phyloP scores from a whole-genome alignment of 2,113 vertebrate genomes.

The Toxotes chatareus region DNA sequence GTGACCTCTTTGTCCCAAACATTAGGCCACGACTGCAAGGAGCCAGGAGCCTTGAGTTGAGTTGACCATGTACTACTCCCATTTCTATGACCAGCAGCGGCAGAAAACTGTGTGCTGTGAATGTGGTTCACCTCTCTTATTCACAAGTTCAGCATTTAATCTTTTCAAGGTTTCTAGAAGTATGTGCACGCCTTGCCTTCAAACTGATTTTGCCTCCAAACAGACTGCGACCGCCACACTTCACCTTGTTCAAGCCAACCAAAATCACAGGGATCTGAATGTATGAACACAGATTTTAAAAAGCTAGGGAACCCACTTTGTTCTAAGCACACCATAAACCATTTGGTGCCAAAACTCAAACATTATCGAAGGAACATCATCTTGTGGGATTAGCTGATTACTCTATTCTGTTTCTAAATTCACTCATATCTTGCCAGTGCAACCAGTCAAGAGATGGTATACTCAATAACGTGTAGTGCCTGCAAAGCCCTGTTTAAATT shows the following conservation, averaged over 20 bases:
- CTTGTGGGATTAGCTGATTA: background rate
- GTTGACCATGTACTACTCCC: background rate
- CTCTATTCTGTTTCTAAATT: background rate
- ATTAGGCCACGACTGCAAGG: too few relatives aligned
- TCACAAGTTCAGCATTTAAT: background rate
- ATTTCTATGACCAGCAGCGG: too few relatives aligned
- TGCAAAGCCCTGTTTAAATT: constrained; percentile 82
- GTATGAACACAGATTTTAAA: background rate
- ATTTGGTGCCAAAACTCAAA: background rate
- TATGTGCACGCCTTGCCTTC: background rate
- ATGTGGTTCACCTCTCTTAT: background rate
- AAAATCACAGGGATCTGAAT: background rate
- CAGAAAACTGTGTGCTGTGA: background rate
- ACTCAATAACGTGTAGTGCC: constrained; percentile 78
- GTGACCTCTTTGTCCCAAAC: too few relatives aligned
- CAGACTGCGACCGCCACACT: background rate
- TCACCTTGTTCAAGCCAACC: background rate
- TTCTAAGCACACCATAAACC: background rate
- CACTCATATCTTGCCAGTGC: background rate
- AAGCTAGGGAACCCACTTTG: background rate
- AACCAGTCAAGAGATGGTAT: constrained; percentile 23
- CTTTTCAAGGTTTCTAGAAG: background rate
- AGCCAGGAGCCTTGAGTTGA: background rate
- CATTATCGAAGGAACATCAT: background rate
- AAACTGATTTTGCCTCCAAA: background rate